Conservation (phyloP, 2,797 vertebrate species). For the Botia almorhae region DNA sequence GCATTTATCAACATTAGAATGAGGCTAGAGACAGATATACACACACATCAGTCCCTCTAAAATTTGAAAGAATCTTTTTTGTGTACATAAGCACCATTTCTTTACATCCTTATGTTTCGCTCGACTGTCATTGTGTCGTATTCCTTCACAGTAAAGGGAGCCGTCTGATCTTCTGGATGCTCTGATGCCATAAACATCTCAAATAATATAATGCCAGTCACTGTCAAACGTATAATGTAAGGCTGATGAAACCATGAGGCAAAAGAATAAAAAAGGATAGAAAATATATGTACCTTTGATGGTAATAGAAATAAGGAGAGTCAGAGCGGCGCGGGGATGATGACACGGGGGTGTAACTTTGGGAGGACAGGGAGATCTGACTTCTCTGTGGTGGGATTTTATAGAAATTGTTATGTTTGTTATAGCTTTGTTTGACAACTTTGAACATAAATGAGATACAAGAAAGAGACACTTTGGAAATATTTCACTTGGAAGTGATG, state of each 20-base stretch:
- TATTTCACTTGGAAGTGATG: background rate
- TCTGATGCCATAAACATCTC: background rate
- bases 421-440: background rate
- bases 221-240: conserved; percentile 8
- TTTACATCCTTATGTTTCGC: background rate
- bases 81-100: too few relatives aligned
- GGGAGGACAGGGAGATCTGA: background rate
- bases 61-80: too few relatives aligned
- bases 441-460: background rate
- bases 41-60: background rate
- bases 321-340: background rate
- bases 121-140: too few relatives aligned
- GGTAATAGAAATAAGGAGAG: background rate
- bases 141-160: background rate
- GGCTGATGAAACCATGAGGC: conserved; percentile 29
- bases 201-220: conserved; percentile 2
- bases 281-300: background rate
- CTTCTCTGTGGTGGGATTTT: background rate
- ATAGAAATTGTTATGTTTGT: background rate
- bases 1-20: background rate
- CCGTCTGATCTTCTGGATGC: background rate
- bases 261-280: conserved; percentile 16
- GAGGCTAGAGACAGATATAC: too few relatives aligned
- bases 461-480: too few relatives aligned
- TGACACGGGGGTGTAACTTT: background rate